A percentile compares a stretch with the other conserved stretches of the same genome.
phyloP scores from a whole-genome alignment of 2,797 vertebrate genomes.

The Carapus acus region DNA sequence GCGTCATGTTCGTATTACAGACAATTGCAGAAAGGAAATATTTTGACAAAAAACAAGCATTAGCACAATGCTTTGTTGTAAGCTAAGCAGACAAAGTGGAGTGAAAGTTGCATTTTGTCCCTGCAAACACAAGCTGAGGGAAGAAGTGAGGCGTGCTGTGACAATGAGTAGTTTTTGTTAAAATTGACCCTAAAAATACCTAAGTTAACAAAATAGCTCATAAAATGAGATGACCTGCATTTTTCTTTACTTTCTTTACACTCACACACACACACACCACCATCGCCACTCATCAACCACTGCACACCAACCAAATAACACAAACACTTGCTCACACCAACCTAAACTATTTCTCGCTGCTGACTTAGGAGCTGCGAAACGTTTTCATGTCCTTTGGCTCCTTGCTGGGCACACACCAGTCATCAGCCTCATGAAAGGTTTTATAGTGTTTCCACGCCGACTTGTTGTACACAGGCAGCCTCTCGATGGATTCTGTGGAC shows the following conservation, averaged over 20 bases:
- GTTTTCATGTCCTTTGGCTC: conserved; percentile 98
- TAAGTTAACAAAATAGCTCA: too few species aligned
- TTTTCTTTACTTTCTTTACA: not conserved
- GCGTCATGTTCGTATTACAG: not conserved
- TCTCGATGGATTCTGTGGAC: conserved; percentile 93
- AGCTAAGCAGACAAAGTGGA: not conserved
- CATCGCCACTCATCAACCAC: conserved; percentile 4
- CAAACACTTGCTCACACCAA: not conserved
- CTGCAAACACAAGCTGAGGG: not conserved
- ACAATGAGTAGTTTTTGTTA: too few species aligned
- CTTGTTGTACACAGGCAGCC: conserved; percentile 96
- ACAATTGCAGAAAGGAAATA: not conserved
- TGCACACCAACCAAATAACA: not conserved
- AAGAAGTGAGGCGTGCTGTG: too few species aligned
- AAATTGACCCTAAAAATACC: too few species aligned
- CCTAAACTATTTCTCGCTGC: not conserved
- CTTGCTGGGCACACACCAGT: conserved; percentile 96
- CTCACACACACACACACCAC: not conserved
- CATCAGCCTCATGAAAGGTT: conserved; percentile 88
- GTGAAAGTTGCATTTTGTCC: not conserved
- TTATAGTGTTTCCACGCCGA: conserved; percentile 97
- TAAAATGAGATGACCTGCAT: too few species aligned
- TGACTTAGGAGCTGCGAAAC: conserved; percentile 82
- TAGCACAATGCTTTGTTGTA: not conserved
- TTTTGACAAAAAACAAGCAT: not conserved